Evolutionary conservation across 37 sponge, comb jelly and placozoan genomes (phyloP), one percentile per base, ranked within the genome.

Genomic region (Halichondria panicea): DNA sequence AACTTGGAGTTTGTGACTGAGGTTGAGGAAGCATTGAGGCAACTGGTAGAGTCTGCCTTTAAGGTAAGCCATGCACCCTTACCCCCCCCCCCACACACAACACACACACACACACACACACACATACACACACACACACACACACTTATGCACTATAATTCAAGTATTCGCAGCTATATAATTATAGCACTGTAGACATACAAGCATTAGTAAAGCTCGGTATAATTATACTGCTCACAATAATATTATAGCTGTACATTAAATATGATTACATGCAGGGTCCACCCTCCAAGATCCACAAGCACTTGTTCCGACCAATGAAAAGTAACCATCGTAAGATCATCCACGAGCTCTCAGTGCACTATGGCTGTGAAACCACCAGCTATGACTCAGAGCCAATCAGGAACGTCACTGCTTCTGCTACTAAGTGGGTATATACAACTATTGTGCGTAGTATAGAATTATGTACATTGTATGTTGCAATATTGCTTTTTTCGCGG

Each of bases 341-440:
- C 15, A 50, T 94, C 42, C 95, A 94, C 44, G 95, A 94, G 55
- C 85, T 94, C 43, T 84, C 91, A 4, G 73, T n/a, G 8, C 40
- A 60, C 58, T 94, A 87, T 71, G 71, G 60, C 46, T 81, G 82
- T 63, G 68, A 86, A 24, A 79, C 82, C 28, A 22, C 37, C 28
- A 81, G 83, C 57, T 77, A 66, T 46, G 87, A 91, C 68, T 41
- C 70, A 6, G 92, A 91, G 48, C 92, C 92, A 37, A 33, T 27
- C 32, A 81, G 92, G 55, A 77, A 77, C 39, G 83, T 82, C 40
- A 70, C 70, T 1, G 87, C 59, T 8, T 48, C 46, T 8, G 76
- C 76, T 30, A 79, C 21, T 22, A 89, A 65, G 90, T 89, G 33
- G n/a, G 80, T 75, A 15, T 46, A 6, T 5, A 48, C 11, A 48